These are phyloP conservation scores for Ficedula albicollis DNA, from an alignment of 2,797 vertebrate species.

Conservation along the genomic window DNA sequence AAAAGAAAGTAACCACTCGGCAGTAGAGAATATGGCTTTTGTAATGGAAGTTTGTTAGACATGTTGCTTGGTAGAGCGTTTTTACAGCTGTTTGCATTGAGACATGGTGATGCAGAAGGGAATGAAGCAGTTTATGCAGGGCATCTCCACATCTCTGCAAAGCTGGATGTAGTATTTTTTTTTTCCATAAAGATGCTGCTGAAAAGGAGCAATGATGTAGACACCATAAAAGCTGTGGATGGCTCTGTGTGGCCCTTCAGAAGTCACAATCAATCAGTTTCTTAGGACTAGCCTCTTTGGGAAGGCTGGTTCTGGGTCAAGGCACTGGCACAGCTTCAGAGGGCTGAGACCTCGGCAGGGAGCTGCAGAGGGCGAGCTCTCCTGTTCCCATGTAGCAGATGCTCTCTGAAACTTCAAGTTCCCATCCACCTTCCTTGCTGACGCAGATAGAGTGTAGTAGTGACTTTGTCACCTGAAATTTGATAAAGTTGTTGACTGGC, in stretches of 20 bases:
- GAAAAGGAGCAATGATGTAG: neutral
- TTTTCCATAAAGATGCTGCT: neutral
- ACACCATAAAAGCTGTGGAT: neutral
- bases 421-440: neutral
- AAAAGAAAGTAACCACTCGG: neutral
- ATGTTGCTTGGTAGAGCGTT: neutral
- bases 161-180: neutral
- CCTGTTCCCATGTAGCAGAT: conserved; percentile 6
- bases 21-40: neutral
- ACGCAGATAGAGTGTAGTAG: neutral
- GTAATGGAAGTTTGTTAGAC: neutral
- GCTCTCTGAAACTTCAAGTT: neutral
- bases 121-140: neutral
- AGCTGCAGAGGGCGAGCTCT: neutral
- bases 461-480: conserved; percentile 34
- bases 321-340: neutral
- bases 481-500: conserved; percentile 7
- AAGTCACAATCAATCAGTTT: neutral
- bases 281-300: neutral
- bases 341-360: neutral
- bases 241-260: neutral
- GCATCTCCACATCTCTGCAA: neutral
- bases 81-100: neutral
- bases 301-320: neutral
- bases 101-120: neutral